These are phyloP conservation scores for Stenchaetothrips biformis DNA, from an alignment of 2,888 invertebrate species.

Conservation along the genomic window DNA sequence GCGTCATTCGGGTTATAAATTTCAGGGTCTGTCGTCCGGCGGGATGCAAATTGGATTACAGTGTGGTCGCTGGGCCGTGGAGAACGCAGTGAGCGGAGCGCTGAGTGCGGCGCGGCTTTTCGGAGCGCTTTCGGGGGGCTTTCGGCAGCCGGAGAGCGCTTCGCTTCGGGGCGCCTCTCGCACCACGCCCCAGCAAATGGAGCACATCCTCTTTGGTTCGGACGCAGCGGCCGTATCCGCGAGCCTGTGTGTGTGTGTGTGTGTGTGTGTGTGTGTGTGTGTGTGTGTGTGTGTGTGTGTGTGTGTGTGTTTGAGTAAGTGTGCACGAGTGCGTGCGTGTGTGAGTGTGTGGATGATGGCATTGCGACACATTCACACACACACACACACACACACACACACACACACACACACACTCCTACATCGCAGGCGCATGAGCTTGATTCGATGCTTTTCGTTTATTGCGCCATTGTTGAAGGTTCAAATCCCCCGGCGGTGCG, in stretches of 20 bases:
- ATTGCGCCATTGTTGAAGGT: slow-evolving; percentile 1
- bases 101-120: not conserved
- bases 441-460: not conserved
- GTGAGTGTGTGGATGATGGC: not conserved
- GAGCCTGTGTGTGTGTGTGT: not conserved
- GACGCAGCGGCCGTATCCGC: not conserved
- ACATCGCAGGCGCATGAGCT: not conserved
- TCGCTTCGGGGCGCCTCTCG: too few relatives aligned
- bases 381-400: not conserved
- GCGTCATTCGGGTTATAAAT: slow-evolving; percentile 11
- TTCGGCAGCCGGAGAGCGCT: too few relatives aligned
- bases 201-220: slow-evolving; percentile 24
- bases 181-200: slow-evolving; percentile 1
- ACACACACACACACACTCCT: not conserved
- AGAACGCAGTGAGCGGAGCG: not conserved
- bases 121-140: too few relatives aligned
- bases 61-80: slow-evolving; percentile 9
- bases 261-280: not conserved
- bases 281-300: too few relatives aligned
- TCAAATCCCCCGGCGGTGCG: not conserved
- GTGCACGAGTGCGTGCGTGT: not conserved
- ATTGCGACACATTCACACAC: not conserved
- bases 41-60: slow-evolving; percentile 23
- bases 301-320: too few relatives aligned
- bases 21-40: not conserved